Percentiles rank a stretch among this genome's conserved stretches.
These are phyloP conservation scores for Meles meles DNA, from an alignment of 2,113 vertebrate genomes.

Conservation along the genomic window DNA sequence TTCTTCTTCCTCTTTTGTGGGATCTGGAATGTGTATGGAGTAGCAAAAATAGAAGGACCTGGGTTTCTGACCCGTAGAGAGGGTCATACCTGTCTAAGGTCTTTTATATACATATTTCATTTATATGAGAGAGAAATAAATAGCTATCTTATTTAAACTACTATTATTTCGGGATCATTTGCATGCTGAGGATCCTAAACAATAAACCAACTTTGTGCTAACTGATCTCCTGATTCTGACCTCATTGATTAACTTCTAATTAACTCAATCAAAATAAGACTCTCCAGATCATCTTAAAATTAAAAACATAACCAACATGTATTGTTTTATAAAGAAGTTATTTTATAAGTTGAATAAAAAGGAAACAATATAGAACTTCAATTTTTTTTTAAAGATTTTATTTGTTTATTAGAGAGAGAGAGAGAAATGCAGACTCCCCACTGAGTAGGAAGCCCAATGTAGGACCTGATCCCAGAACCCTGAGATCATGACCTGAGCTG, in stretches of 20 bases:
- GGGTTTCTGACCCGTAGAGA: neutral
- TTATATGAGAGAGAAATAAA: neutral
- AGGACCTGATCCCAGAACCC: too few species aligned
- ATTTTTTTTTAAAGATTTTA: too few species aligned
- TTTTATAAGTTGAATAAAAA: neutral
- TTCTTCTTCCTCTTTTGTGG: neutral
- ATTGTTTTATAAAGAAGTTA: neutral
- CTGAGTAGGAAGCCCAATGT: too few species aligned
- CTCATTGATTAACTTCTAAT: neutral
- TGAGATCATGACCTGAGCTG: too few species aligned
- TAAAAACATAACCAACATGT: neutral
- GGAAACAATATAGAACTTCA: neutral
- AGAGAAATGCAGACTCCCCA: too few species aligned
- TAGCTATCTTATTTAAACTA: neutral
- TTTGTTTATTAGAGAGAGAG: too few species aligned
- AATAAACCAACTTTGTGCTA: neutral
- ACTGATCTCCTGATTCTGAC: neutral
- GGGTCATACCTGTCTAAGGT: neutral
- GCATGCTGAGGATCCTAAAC: neutral
- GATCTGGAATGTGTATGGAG: neutral
- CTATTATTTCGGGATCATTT: neutral
- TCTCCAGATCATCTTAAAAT: neutral
- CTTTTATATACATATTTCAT: neutral
- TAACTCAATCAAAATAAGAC: neutral
- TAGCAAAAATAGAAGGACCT: neutral